Base-by-base conservation (phyloP, 2,888 invertebrate species). In the Sphecodes monilicornis region DNA sequence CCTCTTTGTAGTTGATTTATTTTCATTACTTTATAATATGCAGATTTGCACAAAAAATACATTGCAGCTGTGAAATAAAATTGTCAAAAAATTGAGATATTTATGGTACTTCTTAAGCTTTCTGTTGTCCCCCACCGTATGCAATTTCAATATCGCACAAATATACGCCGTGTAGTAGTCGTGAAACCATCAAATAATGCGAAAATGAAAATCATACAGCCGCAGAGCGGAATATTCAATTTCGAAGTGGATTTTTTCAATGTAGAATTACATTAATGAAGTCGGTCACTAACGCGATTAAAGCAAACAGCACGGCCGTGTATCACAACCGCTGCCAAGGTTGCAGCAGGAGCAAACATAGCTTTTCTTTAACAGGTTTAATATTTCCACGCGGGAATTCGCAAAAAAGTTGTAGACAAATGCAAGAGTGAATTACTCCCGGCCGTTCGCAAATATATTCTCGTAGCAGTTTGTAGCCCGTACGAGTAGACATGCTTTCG, bases 401-500 rank as follows among this genome's bases (percentile, higher is more conserved):
- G 75, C 69, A 73, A 80, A 84, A 68, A 85, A 83, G 81, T 81
- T 83, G 78, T 77, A 80, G 78, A 80, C 80, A 79, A 82, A 81
- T 39, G 78, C 78, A 43, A 76, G 78, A 81, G 72, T 76, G 82
- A 85, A 88, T 88, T 88, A 86, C 85, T 79, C 82, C 69, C 75
- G 71, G 78, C 69, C 71, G 64, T 83, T 88, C 80, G 74, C 71
- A 73, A 86, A 88, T 87, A 86, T 86, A 87, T 87, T 81, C 79
- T 50, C 73, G 64, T 54, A 80, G 87, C 70, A 86, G 84, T 87
- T 87, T 87, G 84, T 79, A 75, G 78, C 79, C 78, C 43, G 76
- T 72, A 78, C 77, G 80, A 82, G 84, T 68, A 87, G 86, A 87
- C 87, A 82, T 69, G 82, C 84, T 84, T 80, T 57, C 85, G 64